These are phyloP conservation scores for Calephelis virginiensis DNA, from an alignment of 1,140 invertebrate genomes.

Conservation along the genomic window DNA sequence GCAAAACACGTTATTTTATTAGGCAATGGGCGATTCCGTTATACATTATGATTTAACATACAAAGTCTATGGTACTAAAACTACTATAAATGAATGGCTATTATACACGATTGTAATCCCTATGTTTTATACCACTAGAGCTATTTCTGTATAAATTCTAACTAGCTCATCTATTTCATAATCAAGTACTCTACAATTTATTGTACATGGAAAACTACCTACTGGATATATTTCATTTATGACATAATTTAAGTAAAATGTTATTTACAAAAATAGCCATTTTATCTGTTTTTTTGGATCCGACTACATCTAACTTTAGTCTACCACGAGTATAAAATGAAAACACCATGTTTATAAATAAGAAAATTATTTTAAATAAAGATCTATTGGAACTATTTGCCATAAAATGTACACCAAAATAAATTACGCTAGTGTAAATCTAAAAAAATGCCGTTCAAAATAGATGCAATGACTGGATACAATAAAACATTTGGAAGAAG, in stretches of 20 bases:
- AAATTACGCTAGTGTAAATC: constrained; percentile 6
- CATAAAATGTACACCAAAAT: constrained; percentile 18
- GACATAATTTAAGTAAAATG: constrained; percentile 73
- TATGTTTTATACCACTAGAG: constrained; percentile 62
- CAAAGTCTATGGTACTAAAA: constrained; percentile 55
- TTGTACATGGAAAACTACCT: constrained; percentile 76
- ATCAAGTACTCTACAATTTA: constrained; percentile 73
- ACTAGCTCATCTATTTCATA: constrained; percentile 63
- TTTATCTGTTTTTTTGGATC: constrained; percentile 62
- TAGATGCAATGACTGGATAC: background rate
- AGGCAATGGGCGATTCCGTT: constrained; percentile 7
- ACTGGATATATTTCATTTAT: constrained; percentile 72
- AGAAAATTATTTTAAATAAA: constrained; percentile 44
- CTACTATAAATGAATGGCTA: constrained; percentile 57
- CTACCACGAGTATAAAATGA: constrained; percentile 46
- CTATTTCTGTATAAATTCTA: constrained; percentile 76
- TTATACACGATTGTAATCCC: constrained; percentile 59
- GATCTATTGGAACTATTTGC: constrained; percentile 61
- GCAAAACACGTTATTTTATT: constrained; percentile 11
- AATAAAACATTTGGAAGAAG: background rate
- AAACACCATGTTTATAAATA: constrained; percentile 24
- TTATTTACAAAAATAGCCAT: constrained; percentile 78
- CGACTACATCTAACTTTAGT: constrained; percentile 52
- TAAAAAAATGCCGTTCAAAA: background rate
- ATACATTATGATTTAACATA: constrained; percentile 40